These are phyloP conservation scores for Hesperia comma DNA, from an alignment of 2,888 invertebrate species.

Conservation along the genomic window DNA sequence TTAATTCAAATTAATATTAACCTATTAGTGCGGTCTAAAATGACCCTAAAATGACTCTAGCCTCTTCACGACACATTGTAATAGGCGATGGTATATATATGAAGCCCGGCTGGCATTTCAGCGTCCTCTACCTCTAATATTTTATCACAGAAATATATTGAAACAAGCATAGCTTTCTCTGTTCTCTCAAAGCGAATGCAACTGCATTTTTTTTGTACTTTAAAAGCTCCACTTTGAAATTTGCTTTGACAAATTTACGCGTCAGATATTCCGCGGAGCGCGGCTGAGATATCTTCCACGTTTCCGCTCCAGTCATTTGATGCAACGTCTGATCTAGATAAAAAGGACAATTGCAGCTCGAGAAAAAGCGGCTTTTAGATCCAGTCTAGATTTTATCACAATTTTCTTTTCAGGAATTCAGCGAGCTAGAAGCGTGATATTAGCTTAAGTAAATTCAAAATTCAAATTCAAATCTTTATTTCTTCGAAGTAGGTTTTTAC, in stretches of 20 bases:
- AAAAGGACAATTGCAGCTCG: slow-evolving; percentile 19
- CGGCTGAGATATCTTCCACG: slow-evolving; percentile 18
- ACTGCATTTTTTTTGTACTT: neutral
- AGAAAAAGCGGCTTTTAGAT: slow-evolving; percentile 16
- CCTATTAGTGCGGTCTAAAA: no score
- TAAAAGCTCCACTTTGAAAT: slow-evolving; percentile 6
- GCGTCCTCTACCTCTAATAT: no score
- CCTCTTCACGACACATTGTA: no score
- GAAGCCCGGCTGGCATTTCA: no score
- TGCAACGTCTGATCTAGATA: slow-evolving; percentile 24
- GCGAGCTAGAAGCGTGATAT: neutral
- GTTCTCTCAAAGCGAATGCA: neutral
- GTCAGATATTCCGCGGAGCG: slow-evolving; percentile 14
- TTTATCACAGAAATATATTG: no score
- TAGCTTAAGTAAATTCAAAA: no score
- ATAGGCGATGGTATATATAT: no score
- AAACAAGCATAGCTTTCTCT: neutral
- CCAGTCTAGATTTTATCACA: slow-evolving; percentile 19
- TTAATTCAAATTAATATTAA: no score
- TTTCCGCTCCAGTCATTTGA: slow-evolving; percentile 24
- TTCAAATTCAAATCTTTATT: no score
- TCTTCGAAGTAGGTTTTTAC: no score
- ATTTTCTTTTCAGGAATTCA: slow-evolving; percentile 8
- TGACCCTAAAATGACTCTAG: no score
- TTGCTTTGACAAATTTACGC: slow-evolving; percentile 14